A percentile compares a stretch with the other conserved stretches of the same genome.
phyloP scores from a whole-genome alignment of 2,888 invertebrate species.

The Temnothorax ravouxi region DNA sequence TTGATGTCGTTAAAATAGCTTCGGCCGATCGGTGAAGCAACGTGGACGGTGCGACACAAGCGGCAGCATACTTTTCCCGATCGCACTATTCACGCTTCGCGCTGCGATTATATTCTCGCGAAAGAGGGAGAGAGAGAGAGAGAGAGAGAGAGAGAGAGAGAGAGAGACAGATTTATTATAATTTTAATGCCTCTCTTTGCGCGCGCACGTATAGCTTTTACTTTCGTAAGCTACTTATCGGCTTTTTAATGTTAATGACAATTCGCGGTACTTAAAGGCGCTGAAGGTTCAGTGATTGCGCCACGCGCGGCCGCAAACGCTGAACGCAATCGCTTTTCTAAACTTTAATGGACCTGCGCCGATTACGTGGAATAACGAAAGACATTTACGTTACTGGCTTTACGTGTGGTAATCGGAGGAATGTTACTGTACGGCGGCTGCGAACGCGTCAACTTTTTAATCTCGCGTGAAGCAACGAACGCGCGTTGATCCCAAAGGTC shows the following conservation, averaged over 20 bases:
- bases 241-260: constrained; percentile 1
- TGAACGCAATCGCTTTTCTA: constrained; percentile 7
- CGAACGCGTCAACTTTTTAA: constrained; percentile 10
- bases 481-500: not conserved
- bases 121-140: not conserved
- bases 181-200: constrained; percentile 22
- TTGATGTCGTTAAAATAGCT: constrained; percentile 34
- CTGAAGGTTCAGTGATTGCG: not conserved
- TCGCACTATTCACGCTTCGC: not conserved
- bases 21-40: constrained; percentile 29
- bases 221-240: constrained; percentile 24
- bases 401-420: constrained; percentile 1
- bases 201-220: not conserved
- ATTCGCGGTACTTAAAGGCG: not conserved
- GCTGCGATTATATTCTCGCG: constrained; percentile 8
- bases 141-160: not conserved
- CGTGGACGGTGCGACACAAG: too few species aligned
- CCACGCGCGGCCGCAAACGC: not conserved
- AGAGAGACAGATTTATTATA: constrained; percentile 34
- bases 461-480: not conserved
- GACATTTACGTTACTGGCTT: constrained; percentile 17
- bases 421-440: not conserved
- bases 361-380: constrained; percentile 25
- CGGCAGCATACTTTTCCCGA: constrained; percentile 10
- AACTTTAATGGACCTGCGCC: constrained; percentile 13